Evolutionary conservation across 2,888 invertebrate species (phyloP).

Genomic region (Lasioglossum leucozonium): DNA sequence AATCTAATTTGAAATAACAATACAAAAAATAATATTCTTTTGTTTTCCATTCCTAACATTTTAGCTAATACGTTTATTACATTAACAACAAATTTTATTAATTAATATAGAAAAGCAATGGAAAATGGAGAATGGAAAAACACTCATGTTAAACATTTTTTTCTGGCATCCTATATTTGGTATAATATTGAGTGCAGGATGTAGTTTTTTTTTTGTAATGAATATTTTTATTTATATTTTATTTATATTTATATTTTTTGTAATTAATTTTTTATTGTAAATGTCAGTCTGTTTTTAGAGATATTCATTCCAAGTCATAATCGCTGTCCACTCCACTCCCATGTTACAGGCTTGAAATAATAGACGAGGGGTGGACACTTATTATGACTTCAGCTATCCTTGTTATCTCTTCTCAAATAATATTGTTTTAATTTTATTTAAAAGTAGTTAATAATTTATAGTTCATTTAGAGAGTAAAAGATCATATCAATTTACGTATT

Average conservation of each 20-base stretch:
- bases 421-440: no score
- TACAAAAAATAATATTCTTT: neutral
- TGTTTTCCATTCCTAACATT: neutral
- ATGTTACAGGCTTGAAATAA: neutral
- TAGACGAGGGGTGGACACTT: neutral
- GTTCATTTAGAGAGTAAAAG: no score
- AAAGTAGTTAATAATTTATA: no score
- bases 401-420: neutral
- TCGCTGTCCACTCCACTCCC: neutral
- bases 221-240: no score
- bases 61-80: neutral
- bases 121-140: no score
- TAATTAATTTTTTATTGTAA: no score
- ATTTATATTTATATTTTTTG: no score
- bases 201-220: neutral
- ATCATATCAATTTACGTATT: no score
- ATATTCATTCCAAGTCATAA: neutral
- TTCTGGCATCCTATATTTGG: neutral
- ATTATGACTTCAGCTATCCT: neutral
- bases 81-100: neutral
- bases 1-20: neutral
- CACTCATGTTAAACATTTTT: neutral
- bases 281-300: no score
- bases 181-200: neutral
- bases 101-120: neutral